phyloP scores from a whole-genome alignment of 2,113 vertebrate species.

The Plecotus auritus region DNA sequence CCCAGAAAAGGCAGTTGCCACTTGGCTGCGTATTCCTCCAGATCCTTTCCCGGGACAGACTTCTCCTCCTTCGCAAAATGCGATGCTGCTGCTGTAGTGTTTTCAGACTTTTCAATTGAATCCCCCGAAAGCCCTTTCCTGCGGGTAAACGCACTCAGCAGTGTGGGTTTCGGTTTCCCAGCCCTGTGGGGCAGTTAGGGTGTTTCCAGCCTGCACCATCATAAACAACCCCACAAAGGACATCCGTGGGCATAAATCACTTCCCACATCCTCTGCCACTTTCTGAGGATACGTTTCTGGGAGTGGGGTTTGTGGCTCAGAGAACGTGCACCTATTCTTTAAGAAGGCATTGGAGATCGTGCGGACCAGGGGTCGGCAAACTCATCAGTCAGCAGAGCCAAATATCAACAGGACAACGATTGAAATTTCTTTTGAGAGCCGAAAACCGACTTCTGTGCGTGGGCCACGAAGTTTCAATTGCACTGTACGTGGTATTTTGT shows the following conservation, averaged over 20 bases:
- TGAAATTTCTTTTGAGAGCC: no score
- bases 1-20: neutral
- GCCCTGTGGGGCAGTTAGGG: slow-evolving; percentile 17
- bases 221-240: slow-evolving; percentile 30
- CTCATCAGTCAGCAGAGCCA: no score
- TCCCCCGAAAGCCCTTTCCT: neutral
- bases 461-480: no score
- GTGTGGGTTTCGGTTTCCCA: neutral
- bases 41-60: neutral
- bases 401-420: no score
- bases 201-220: slow-evolving; percentile 35
- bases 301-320: neutral
- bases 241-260: slow-evolving; percentile 43
- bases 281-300: slow-evolving; percentile 25
- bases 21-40: neutral
- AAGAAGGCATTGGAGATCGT: neutral
- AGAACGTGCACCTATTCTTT: neutral
- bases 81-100: neutral
- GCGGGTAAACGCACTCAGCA: neutral
- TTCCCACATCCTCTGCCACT: slow-evolving; percentile 19
- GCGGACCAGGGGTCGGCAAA: no score
- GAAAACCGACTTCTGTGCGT: no score
- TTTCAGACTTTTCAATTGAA: neutral
- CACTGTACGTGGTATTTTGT: no score
- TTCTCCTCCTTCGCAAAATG: neutral